Evolutionary conservation across 2,797 vertebrate genomes (phyloP).

Genomic region (Gallinago solitaria): DNA sequence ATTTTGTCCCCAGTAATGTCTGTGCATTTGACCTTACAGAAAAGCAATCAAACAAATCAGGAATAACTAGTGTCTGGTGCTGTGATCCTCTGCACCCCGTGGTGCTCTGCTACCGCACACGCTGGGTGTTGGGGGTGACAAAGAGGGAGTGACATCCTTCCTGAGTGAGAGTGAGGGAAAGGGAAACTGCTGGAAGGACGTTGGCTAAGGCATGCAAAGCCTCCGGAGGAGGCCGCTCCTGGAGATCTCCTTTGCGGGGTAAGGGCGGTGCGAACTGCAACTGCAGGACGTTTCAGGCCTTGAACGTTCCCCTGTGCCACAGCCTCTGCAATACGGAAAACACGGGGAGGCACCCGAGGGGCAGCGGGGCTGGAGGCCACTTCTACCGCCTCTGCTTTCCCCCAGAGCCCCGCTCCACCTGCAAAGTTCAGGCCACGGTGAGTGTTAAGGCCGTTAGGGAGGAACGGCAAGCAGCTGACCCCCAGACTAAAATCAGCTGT

Average conservation of each 20-base stretch:
- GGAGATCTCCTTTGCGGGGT: neutral
- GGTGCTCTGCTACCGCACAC: neutral
- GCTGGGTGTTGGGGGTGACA: neutral
- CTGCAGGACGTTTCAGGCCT: neutral
- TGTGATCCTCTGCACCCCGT: neutral
- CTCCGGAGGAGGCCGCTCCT: neutral
- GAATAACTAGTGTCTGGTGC: neutral
- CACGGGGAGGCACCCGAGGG: neutral
- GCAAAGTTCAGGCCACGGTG: neutral
- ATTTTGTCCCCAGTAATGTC: neutral
- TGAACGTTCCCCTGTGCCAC: neutral
- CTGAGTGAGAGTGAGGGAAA: neutral
- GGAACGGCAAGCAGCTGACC: rapidly evolving
- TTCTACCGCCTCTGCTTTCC: neutral
- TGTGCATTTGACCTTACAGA: neutral
- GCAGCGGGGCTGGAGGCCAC: neutral
- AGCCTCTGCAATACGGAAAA: neutral
- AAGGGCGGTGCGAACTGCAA: neutral
- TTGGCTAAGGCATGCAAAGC: neutral
- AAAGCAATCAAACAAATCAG: neutral
- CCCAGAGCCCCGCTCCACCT: neutral
- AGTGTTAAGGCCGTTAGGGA: neutral
- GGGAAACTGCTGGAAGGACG: neutral
- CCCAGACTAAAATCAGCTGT: neutral
- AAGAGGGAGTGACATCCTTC: neutral